Base-by-base conservation (phyloP, 1,140 invertebrate genomes). In the Phocides pigmalion region DNA sequence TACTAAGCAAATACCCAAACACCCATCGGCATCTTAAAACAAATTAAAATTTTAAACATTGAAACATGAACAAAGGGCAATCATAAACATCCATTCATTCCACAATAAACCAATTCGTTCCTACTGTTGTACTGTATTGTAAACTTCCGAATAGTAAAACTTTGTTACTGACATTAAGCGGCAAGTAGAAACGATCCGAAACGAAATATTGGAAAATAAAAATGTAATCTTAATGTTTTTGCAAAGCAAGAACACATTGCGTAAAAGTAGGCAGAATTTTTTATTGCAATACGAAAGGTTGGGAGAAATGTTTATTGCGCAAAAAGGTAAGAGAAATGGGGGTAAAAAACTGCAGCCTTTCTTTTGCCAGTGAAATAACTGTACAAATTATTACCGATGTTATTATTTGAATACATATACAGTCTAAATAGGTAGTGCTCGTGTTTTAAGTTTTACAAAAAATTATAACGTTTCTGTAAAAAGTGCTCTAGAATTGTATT, bases 51-150 rank as follows among this genome's bases (percentile, higher is more conserved):
- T 62, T 47, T 62, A 47, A 64, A 47, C 61, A 72, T 74, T 46
- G 53, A 76, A 66, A 66, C 16, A 51, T 19, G 42, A 73, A 84
- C 77, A 88, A 86, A 47, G 58, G 47, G 4, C 41, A 14, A 58
- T 80, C 71, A 71, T 88, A 88, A 88, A 88, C 68, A 58, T 66
- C 62, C 54, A 82, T 84, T 86, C 75, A 84, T 76, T 61, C 44
- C 68, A 73, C 74, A 87, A 86, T 84, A 83, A 84, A 83, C 54
- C 74, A 66, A 84, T 86, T 79, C 68, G 63, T 77, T 81, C 84
- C 86, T 89, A 86, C 86, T 84, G 86, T 83, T 78, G 63, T 66
- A 66, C 62, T 65, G 61, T 46, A 79, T 85, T 82, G 84, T 87
- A 79, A 80, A 86, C 77, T 84, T 79, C 79, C 79, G 81, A 84